Base-by-base conservation (phyloP, 2,888 invertebrate species). In the Poecilus cupreus region DNA sequence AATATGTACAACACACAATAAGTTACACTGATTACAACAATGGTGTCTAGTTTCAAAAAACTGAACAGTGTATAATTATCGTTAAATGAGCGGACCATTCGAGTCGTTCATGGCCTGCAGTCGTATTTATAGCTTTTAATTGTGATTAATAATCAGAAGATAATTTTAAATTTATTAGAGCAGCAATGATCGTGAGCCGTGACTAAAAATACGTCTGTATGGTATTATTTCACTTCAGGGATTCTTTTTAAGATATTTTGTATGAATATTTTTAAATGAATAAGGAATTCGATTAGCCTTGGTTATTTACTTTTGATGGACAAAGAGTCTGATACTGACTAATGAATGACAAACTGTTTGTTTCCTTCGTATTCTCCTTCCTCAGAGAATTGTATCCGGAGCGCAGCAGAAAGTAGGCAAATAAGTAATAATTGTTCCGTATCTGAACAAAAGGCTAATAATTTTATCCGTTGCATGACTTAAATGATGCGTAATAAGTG, bases 391-490 rank as follows among this genome's bases (percentile, higher is more conserved):
- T 32, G 32, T 32, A 32, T 32, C 4, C 8, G 32, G 32, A 32
- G 32, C 32, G 32, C 32, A 32, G 32, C 32, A 32, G 32, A 32
- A 32, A 32, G 32, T 32, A 18, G 16, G 54, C 54, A 54, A 54
- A 54, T 11, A 22, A 26, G n/a, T 8, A 60, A 54, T 18, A 26
- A 60, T 60, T 60, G 18, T 51, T 18, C 32, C 60, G 16, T 32
- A 26, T 26, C 60, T 18, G 60, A 60, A 60, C 26, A 26, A 11
- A 32, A 60, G 60, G 60, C 60, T 32, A 51, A 51, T 60, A 6
- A 60, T 60, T 60, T 60, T 60, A 60, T 18, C 60, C 11, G 20
- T 70, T 70, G 70, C 43, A 70, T 70, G 43, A 70, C 70, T 5
- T 70, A 70, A 20, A 39, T 20, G 20, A 60, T 18, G 54, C 22